Evolutionary conservation across 1,140 invertebrate genomes (phyloP).

Genomic region (Drosophila tsacasi): DNA sequence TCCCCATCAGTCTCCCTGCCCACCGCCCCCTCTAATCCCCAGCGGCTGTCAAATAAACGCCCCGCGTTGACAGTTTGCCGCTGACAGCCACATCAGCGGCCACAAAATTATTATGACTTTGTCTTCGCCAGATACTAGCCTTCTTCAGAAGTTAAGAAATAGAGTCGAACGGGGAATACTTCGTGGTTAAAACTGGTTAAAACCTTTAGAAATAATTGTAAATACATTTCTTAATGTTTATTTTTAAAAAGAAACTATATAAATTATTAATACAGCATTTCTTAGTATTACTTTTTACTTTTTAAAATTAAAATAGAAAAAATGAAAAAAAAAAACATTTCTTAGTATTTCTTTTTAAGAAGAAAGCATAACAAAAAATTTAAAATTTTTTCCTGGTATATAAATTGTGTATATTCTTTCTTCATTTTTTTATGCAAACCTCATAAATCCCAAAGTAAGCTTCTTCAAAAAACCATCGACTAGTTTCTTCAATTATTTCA

Average conservation of each 20-base stretch:
- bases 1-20: not conserved
- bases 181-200: not conserved
- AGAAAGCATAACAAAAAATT: too few species aligned
- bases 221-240: not conserved
- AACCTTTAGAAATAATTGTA: not conserved
- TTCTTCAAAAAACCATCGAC: not conserved
- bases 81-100: slow-evolving; percentile 58
- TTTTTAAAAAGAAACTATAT: too few species aligned
- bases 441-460: too few species aligned
- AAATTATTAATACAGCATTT: too few species aligned
- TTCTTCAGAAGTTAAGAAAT: not conserved
- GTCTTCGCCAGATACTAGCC: slow-evolving; percentile 38
- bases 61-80: slow-evolving; percentile 57
- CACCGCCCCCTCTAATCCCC: slow-evolving; percentile 49
- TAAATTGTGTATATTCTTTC: too few species aligned
- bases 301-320: too few species aligned
- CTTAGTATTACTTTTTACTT: not conserved
- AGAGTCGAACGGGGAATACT: slow-evolving; percentile 3
- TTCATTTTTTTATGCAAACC: too few species aligned
- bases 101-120: slow-evolving; percentile 78
- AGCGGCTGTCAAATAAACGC: slow-evolving; percentile 70
- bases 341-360: not conserved
- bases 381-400: too few species aligned
- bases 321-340: too few species aligned
- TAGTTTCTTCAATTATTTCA: not conserved